phyloP scores from a whole-genome alignment of 2,888 invertebrate species.

The Eupithecia subfuscata region DNA sequence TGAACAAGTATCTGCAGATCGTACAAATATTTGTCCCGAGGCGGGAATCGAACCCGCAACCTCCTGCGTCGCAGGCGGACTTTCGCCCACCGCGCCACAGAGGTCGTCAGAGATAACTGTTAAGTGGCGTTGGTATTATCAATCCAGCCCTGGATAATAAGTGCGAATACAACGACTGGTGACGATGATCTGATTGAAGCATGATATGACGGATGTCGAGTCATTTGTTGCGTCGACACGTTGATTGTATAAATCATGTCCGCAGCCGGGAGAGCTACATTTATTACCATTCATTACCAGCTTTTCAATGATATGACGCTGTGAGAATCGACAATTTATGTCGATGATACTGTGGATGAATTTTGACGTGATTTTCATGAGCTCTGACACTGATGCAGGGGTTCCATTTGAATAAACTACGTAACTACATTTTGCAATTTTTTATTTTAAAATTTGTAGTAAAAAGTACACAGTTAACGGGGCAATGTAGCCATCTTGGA shows the following conservation, averaged over 20 bases:
- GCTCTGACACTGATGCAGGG: background rate
- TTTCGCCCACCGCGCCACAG: too few species aligned
- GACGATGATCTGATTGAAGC: conserved; percentile 34
- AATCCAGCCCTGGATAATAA: conserved; percentile 25
- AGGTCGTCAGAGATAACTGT: too few species aligned
- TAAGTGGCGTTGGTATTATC: background rate
- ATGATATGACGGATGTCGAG: conserved; percentile 33
- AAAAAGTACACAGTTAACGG: background rate
- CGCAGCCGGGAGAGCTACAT: conserved; percentile 16
- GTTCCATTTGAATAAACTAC: background rate
- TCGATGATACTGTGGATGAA: background rate
- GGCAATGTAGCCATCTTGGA: too few species aligned
- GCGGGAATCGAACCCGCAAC: too few species aligned
- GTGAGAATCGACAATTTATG: conserved; percentile 20
- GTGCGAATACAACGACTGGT: conserved; percentile 22
- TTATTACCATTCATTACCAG: conserved; percentile 26
- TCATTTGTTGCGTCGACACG: conserved; percentile 41
- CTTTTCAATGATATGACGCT: conserved; percentile 19
- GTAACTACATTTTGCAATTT: background rate
- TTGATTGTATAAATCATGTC: conserved; percentile 36
- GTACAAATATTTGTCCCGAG: too few species aligned
- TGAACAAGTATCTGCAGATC: too few species aligned
- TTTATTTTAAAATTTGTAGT: background rate
- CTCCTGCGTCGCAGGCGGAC: too few species aligned
- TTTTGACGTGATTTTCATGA: background rate